A percentile compares a stretch with the other conserved stretches of the same genome.
These are phyloP conservation scores for Folsomia manolachei DNA, from an alignment of 2,888 invertebrate genomes.

Conservation along the genomic window DNA sequence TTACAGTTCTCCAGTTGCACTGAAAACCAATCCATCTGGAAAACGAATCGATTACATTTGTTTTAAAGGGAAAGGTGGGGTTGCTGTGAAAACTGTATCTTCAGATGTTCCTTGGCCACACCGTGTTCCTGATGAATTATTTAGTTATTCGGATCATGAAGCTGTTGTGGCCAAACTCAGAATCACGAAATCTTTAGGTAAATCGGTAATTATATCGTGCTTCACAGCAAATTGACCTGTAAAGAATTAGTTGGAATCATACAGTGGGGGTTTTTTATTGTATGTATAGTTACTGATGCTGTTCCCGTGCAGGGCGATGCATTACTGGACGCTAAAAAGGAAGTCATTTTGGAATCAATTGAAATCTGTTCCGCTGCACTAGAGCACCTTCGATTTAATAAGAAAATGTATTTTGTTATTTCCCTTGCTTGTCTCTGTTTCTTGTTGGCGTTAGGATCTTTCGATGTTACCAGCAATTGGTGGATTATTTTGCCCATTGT, in stretches of 20 bases:
- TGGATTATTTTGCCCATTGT: conserved; percentile 34
- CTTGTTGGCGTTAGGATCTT: conserved; percentile 31
- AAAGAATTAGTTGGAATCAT: no score
- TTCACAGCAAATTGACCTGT: no score
- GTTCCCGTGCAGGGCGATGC: no score
- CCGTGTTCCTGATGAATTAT: conserved; percentile 67
- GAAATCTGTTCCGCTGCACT: conserved; percentile 63
- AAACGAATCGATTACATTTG: conserved; percentile 92
- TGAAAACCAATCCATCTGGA: conserved; percentile 65
- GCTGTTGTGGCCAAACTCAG: conserved; percentile 66
- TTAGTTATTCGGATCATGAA: conserved; percentile 88
- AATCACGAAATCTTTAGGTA: conserved; percentile 51
- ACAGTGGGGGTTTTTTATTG: no score
- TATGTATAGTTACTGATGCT: no score
- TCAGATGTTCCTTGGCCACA: conserved; percentile 71
- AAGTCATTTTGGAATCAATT: conserved; percentile 60
- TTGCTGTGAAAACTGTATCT: conserved; percentile 55
- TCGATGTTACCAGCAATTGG: conserved; percentile 34
- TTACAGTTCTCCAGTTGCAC: conserved; percentile 65
- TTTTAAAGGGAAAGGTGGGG: conserved; percentile 57
- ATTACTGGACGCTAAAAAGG: conserved; percentile 28
- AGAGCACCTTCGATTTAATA: conserved; percentile 55
- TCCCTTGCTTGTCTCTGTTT: conserved; percentile 39
- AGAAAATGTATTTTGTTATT: conserved; percentile 44
- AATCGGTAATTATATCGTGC: no score